Conservation (phyloP, 1,140 invertebrate genomes). For the Leptonema lineaticorne region DNA sequence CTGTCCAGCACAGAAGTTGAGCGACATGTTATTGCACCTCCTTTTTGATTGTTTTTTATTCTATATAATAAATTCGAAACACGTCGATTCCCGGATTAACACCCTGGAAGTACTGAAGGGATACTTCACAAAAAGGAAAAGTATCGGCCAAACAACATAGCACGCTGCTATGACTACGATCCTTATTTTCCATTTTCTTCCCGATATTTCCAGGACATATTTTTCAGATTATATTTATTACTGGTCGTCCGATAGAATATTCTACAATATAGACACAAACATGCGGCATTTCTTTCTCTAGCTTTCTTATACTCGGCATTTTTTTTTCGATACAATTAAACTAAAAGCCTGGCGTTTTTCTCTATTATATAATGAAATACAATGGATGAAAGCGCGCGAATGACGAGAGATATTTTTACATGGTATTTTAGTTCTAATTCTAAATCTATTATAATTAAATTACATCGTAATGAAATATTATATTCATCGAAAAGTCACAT, state of each 20-base stretch:
- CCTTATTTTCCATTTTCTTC: background rate
- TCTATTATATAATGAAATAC: no score
- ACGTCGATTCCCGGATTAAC: background rate
- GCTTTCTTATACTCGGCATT: no score
- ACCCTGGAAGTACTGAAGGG: background rate
- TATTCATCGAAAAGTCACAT: no score
- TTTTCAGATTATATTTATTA: no score
- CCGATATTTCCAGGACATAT: background rate
- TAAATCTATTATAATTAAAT: no score
- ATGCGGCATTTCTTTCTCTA: background rate
- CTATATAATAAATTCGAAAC: constrained; percentile 7
- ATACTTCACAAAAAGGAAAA: background rate
- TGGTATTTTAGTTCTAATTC: no score
- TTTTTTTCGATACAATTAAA: background rate
- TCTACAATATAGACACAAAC: background rate
- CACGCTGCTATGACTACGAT: constrained; percentile 20
- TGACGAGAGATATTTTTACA: background rate
- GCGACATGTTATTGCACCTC: constrained; percentile 32
- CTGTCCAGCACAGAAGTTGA: constrained; percentile 37
- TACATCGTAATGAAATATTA: no score
- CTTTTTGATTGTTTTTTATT: no score
- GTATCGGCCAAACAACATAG: constrained; percentile 19
- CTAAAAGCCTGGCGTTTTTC: background rate
- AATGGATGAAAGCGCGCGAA: background rate
- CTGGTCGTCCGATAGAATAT: background rate